Evolutionary conservation across 2,888 invertebrate genomes (phyloP).

Genomic region (Mythimna impura): DNA sequence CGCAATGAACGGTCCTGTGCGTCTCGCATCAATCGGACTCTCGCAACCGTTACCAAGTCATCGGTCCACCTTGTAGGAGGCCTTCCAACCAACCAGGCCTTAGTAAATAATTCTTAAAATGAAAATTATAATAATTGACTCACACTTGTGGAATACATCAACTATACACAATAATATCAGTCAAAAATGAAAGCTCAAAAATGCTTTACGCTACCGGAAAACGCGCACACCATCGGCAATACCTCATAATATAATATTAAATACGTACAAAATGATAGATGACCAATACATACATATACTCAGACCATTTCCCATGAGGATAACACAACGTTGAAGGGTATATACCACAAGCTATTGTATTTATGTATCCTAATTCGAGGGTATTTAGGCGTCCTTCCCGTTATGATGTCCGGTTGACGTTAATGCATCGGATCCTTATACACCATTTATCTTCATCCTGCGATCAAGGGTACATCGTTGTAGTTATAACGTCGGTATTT

Average conservation of each 20-base stretch:
- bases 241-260: neutral
- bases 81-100: no score
- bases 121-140: no score
- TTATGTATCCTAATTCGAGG: constrained; percentile 47
- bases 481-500: neutral
- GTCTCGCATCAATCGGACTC: no score
- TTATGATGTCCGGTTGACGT: constrained; percentile 32
- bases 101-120: no score
- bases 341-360: constrained; percentile 19
- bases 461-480: constrained; percentile 3
- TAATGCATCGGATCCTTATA: constrained; percentile 16
- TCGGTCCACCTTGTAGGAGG: no score
- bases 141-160: no score
- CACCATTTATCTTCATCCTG: constrained; percentile 19
- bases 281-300: constrained; percentile 10
- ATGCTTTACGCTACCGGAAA: no score
- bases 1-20: no score
- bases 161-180: no score
- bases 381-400: neutral
- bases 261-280: constrained; percentile 10
- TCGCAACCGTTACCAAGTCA: no score
- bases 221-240: neutral
- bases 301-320: neutral
- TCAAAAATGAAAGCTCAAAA: no score
- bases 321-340: constrained; percentile 17